Percentiles rank a stretch among this genome's conserved stretches.
phyloP scores from a whole-genome alignment of 2,113 vertebrate genomes.

The Puma concolor region DNA sequence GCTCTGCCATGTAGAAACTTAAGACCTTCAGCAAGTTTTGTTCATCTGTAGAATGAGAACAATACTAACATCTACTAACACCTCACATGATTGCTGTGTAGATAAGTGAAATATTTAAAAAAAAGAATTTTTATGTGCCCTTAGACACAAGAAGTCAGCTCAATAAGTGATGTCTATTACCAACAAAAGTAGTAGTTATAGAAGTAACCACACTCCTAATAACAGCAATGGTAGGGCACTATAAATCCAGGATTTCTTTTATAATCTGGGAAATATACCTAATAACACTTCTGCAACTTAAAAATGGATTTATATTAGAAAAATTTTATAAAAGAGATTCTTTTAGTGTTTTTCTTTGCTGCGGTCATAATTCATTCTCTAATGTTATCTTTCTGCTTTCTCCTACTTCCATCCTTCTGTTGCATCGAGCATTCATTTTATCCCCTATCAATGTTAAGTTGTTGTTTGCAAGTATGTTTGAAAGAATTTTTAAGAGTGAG shows the following conservation, averaged over 20 bases:
- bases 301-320: slow-evolving; percentile 13
- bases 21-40: slow-evolving; percentile 49
- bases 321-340: not conserved
- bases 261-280: not conserved
- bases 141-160: not conserved
- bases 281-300: not conserved
- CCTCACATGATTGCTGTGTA: not conserved
- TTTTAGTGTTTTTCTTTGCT: not conserved
- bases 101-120: slow-evolving; percentile 57
- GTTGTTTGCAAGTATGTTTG: not conserved
- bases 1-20: slow-evolving; percentile 12
- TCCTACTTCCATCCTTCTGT: not conserved
- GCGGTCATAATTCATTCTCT: not conserved
- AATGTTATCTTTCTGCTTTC: not conserved
- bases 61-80: not conserved
- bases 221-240: not conserved
- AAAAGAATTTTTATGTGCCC: slow-evolving; percentile 34
- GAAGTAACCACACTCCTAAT: not conserved
- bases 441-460: not conserved
- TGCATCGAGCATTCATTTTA: not conserved
- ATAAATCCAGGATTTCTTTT: not conserved
- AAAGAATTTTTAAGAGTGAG: not conserved
- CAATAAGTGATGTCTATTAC: not conserved
- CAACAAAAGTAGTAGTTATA: not conserved
- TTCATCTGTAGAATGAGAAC: not conserved